Conservation (phyloP, 2,888 invertebrate genomes). For the Cyrtodaria siliqua region DNA sequence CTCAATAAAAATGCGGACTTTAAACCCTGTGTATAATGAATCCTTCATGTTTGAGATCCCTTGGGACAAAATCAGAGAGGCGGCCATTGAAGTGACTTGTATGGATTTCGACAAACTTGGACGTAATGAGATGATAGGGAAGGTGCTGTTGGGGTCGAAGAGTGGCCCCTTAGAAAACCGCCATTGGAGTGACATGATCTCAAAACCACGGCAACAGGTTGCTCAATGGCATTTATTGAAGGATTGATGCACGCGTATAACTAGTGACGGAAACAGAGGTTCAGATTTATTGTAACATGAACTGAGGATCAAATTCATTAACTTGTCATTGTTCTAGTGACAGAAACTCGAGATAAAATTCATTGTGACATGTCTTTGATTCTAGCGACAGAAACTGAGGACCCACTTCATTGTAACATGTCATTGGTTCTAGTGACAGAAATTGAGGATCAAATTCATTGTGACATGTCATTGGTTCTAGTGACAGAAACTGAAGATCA, state of each 20-base stretch:
- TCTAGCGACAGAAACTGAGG: no score
- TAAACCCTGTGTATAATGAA: conserved; percentile 98
- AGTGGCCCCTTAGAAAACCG: conserved; percentile 98
- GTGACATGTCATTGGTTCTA: no score
- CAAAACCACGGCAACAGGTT: conserved; percentile 97
- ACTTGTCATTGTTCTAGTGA: no score
- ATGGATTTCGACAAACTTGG: conserved; percentile 99
- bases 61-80: conserved; percentile 98
- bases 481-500: no score
- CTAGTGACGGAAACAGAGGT: no score
- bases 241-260: conserved; percentile 69
- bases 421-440: no score
- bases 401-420: no score
- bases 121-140: conserved; percentile 96
- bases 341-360: no score
- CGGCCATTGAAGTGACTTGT: conserved; percentile 96
- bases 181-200: conserved; percentile 99
- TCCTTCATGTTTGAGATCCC: conserved; percentile 98
- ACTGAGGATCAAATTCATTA: no score
- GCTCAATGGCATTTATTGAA: conserved; percentile 99
- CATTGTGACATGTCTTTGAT: no score
- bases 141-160: conserved; percentile 86
- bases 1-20: conserved; percentile 89
- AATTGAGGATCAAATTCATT: no score
- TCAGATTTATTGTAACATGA: no score